Evolutionary conservation across 2,888 invertebrate species (phyloP), one percentile per base, ranked within the genome.

Genomic region (Cremastobaeus sp.): DNA sequence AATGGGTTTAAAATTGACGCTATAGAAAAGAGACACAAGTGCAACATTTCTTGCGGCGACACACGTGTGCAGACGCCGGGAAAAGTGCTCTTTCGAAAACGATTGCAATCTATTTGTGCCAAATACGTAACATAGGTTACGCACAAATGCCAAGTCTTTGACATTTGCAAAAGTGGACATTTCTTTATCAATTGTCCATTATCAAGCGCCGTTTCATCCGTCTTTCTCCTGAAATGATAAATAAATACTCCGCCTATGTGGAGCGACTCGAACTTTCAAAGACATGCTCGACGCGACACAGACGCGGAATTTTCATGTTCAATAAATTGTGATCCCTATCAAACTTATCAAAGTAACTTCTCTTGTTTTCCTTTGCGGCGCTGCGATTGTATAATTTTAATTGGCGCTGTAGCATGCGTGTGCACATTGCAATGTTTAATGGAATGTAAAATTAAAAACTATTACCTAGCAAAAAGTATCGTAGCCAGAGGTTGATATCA

Each of bases 1-100:
- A 48, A 60, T 48, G 14, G 59, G 18, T 30, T 48, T 60, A 37
- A 60, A 48, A 60, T 47, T 60, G 28, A 48, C 18, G 6, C 47
- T 60, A 60, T 47, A 60, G 39, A 60, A 52, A 30, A 60, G 39
- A 52, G 25, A 37, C 37, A 37, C 39, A 48, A 18, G n/a, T 11
- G 6, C 5, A 6, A 11, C 25, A 41, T 9, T 39, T 50, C 17
- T 32, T 47, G 28, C 45, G 12, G 11, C 17, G 21, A 37, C 6
- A n/a, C 18, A 28, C 12, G 30, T 14, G 18, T 37, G 17, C 34
- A 15, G 30, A 47, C n/a, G n/a, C n/a, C n/a, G n/a, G n/a, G 39
- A 48, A 50, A 41, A 59, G 28, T 12, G 47, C 35, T 28, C 28
- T 25, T 12, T 35, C 14, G 18, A 35, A 59, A 59, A 47, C 37